Conservation (phyloP, 2,113 vertebrate genomes). For the Hyaena hyaena region DNA sequence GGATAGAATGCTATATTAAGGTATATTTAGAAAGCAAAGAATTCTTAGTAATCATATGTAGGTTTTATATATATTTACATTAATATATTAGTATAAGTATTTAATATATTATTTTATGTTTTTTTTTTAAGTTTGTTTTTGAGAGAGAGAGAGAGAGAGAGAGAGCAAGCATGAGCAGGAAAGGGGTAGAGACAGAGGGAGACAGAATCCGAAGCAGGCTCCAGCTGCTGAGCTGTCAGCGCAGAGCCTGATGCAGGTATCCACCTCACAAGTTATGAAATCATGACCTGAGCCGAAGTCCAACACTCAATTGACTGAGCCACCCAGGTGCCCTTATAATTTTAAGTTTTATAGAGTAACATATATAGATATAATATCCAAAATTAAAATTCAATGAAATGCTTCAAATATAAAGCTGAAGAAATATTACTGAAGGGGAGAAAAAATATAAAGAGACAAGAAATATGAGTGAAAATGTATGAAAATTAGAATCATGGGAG, state of each 20-base stretch:
- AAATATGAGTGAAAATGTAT: not conserved
- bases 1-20: not conserved
- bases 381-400: not conserved
- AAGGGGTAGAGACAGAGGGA: too few relatives aligned
- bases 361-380: not conserved
- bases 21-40: not conserved
- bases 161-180: too few relatives aligned
- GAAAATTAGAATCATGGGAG: not conserved
- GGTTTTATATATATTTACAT: not conserved
- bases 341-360: not conserved
- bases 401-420: not conserved
- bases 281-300: too few relatives aligned
- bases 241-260: rapidly evolving
- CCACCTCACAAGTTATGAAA: too few relatives aligned
- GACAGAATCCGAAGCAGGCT: too few relatives aligned
- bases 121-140: not conserved
- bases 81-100: not conserved
- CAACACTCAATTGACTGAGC: too few relatives aligned
- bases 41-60: not conserved
- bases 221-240: too few relatives aligned
- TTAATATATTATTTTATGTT: not conserved
- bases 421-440: not conserved
- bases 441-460: not conserved
- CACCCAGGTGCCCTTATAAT: not conserved
- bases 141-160: too few relatives aligned